Conservation (phyloP, 2,888 invertebrate genomes). For the Helobdella robusta region DNA sequence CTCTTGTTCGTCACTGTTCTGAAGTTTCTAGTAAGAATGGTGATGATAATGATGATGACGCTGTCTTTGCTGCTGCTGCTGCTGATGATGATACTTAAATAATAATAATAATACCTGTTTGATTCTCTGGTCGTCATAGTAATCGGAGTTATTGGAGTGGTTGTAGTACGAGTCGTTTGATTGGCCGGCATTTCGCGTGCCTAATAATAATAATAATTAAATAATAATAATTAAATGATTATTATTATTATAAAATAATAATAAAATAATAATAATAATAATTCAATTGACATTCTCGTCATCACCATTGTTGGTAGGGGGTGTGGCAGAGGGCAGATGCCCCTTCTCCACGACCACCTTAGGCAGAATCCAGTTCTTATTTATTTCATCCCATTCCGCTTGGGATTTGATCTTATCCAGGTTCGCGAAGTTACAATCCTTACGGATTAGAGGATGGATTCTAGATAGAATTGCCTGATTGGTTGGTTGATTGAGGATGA, state of each 20-base stretch:
- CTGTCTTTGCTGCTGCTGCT: no score
- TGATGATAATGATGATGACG: no score
- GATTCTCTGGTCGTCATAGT: background rate
- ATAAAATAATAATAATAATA: no score
- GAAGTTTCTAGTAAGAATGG: conserved; percentile 57
- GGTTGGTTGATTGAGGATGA: no score
- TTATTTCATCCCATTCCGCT: conserved; percentile 66
- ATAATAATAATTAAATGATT: no score
- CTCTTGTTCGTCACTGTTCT: conserved; percentile 54
- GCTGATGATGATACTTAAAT: background rate
- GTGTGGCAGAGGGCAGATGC: conserved; percentile 57
- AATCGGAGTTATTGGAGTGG: background rate
- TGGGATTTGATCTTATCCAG: conserved; percentile 59
- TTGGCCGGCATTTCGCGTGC: no score
- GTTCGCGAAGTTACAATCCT: conserved; percentile 67
- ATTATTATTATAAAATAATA: no score
- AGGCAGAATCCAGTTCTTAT: conserved; percentile 63
- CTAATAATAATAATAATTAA: no score
- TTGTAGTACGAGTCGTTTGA: no score
- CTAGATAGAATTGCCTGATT: conserved; percentile 34
- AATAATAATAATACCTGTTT: conserved; percentile 5
- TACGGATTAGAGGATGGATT: conserved; percentile 58
- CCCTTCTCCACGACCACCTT: conserved; percentile 59
- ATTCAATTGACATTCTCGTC: no score
- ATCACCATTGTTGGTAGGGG: background rate